Percentiles rank a stretch among this genome's conserved stretches.
These are phyloP conservation scores for Drosophila tani DNA, from an alignment of 1,140 invertebrate species.

Conservation along the genomic window DNA sequence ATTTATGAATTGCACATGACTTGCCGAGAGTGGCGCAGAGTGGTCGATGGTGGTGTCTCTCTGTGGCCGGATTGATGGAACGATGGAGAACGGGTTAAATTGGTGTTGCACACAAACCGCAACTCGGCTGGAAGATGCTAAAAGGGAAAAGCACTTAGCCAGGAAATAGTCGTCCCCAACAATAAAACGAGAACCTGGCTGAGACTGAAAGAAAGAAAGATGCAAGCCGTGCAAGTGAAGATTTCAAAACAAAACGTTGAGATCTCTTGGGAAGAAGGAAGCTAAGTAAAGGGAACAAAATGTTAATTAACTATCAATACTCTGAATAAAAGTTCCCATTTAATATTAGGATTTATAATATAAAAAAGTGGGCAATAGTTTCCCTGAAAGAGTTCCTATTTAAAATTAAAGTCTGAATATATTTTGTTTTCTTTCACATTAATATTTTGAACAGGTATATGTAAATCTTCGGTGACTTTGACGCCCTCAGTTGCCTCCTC, in stretches of 20 bases:
- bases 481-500: not conserved
- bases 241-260: not conserved
- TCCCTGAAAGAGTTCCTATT: not conserved
- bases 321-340: too few relatives aligned
- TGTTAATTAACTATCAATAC: not conserved
- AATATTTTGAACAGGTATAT: not conserved
- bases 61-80: slow-evolving; percentile 24
- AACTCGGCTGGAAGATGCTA: slow-evolving; percentile 29
- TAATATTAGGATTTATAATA: too few relatives aligned
- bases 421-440: not conserved
- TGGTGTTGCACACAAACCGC: slow-evolving; percentile 24
- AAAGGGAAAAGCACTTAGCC: slow-evolving; percentile 33
- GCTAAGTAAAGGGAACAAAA: too few relatives aligned
- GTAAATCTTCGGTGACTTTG: slow-evolving; percentile 9
- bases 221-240: not conserved
- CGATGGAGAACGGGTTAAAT: slow-evolving; percentile 12
- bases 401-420: not conserved
- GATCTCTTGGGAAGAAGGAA: too few relatives aligned
- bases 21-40: slow-evolving; percentile 42
- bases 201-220: not conserved
- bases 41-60: slow-evolving; percentile 25
- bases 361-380: too few relatives aligned
- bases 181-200: not conserved
- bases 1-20: slow-evolving; percentile 56
- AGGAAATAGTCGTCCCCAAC: slow-evolving; percentile 1